A percentile compares a stretch with the other conserved stretches of the same genome.
phyloP scores from a whole-genome alignment of 2,113 vertebrate species.

The Malaclemys terrapin region DNA sequence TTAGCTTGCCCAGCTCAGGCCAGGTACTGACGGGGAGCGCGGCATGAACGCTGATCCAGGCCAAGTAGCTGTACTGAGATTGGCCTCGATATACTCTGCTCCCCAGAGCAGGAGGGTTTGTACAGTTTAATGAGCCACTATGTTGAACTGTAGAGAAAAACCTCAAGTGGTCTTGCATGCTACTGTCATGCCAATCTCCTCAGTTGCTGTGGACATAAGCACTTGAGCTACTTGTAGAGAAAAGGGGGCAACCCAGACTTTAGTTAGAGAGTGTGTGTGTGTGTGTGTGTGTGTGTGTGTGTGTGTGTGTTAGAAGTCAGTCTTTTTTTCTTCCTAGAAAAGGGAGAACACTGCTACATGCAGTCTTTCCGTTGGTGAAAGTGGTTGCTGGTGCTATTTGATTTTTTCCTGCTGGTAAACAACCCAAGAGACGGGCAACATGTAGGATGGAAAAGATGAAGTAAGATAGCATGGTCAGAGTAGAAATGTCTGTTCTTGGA shows the following conservation, averaged over 20 bases:
- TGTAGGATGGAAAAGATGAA: neutral
- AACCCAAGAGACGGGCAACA: neutral
- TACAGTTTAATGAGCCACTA: neutral
- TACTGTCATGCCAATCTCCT: neutral
- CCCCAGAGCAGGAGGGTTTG: neutral
- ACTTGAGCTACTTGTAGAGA: neutral
- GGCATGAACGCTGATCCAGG: neutral
- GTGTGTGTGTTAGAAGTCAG: neutral
- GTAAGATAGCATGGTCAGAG: neutral
- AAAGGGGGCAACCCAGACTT: neutral
- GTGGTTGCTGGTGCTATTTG: neutral
- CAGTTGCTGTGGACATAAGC: neutral
- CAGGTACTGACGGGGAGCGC: too few species aligned
- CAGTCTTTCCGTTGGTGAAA: neutral
- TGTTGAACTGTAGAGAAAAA: neutral
- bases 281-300: rapidly evolving
- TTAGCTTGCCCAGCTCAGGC: too few species aligned
- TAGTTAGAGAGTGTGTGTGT: rapidly evolving
- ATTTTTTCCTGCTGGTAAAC: neutral
- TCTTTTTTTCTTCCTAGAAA: neutral
- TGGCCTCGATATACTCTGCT: neutral
- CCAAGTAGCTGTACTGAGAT: neutral
- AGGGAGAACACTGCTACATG: neutral
- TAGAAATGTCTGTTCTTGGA: neutral
- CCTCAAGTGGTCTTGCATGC: neutral